phyloP scores from a whole-genome alignment of 2,797 vertebrate species.

The Poeciliopsis gracilis region DNA sequence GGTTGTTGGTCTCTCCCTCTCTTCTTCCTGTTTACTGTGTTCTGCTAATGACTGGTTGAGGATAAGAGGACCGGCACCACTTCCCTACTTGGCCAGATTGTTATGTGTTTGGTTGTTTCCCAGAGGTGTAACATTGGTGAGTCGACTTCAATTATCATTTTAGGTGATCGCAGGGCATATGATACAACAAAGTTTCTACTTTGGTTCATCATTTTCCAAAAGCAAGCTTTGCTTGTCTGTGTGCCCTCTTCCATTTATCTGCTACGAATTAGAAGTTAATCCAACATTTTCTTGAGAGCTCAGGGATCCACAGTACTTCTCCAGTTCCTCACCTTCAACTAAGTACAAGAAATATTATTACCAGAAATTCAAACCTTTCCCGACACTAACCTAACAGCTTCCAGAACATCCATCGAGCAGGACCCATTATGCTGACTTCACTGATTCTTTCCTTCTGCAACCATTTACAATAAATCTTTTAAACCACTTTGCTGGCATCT shows the following conservation, averaged over 20 bases:
- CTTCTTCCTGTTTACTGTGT: neutral
- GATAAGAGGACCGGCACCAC: neutral
- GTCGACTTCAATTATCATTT: neutral
- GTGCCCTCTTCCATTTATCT: neutral
- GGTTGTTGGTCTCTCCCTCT: neutral
- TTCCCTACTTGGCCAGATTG: neutral
- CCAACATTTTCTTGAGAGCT: neutral
- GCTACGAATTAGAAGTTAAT: neutral
- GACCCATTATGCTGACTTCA: neutral
- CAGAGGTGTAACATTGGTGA: neutral
- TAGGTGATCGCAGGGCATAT: neutral
- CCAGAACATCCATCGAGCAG: neutral
- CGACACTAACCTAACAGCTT: neutral
- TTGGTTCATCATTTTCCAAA: neutral
- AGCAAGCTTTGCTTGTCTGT: neutral
- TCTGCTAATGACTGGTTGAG: conserved; percentile 2
- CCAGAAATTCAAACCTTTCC: neutral
- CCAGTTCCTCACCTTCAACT: neutral
- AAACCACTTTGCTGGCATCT: neutral
- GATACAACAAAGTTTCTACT: neutral
- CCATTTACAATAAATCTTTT: neutral
- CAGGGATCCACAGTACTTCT: neutral
- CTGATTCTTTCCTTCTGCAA: neutral
- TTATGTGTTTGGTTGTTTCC: neutral
- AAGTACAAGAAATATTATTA: neutral